Conservation (phyloP, 2,888 invertebrate species). For the Unio delphinus region DNA sequence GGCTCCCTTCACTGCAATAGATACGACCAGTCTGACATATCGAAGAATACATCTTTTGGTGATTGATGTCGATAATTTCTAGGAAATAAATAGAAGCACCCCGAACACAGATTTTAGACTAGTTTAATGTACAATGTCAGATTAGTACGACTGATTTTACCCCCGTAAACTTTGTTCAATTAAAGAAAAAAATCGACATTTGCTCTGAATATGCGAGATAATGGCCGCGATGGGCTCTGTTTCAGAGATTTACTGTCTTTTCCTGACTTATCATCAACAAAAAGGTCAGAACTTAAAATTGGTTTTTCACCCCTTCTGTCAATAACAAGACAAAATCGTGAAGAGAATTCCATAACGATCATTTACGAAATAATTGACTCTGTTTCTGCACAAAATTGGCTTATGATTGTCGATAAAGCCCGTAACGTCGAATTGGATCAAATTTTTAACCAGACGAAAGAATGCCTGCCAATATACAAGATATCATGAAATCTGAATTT, state of each 20-base stretch:
- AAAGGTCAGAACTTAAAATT: slow-evolving; percentile 39
- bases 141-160: slow-evolving; percentile 27
- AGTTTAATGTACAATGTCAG: slow-evolving; percentile 35
- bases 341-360: slow-evolving; percentile 31
- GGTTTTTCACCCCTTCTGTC: slow-evolving; percentile 34
- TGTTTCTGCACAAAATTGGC: slow-evolving; percentile 39
- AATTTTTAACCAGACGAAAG: no score
- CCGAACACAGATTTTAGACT: slow-evolving; percentile 26
- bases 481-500: no score
- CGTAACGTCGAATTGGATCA: no score
- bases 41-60: slow-evolving; percentile 3
- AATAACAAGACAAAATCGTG: slow-evolving; percentile 31
- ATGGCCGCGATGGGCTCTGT: slow-evolving; percentile 23
- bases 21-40: no score
- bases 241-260: slow-evolving; percentile 28
- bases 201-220: slow-evolving; percentile 33
- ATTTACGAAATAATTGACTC: slow-evolving; percentile 40
- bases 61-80: slow-evolving; percentile 39
- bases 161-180: slow-evolving; percentile 28
- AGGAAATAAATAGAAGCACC: slow-evolving; percentile 33
- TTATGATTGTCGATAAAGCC: slow-evolving; percentile 41
- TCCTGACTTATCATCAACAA: slow-evolving; percentile 36
- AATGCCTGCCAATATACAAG: no score
- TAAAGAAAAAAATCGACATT: slow-evolving; percentile 34
- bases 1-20: no score